Evolutionary conservation across 2,888 invertebrate species (phyloP).

Genomic region (Caradrina clavipalpis): DNA sequence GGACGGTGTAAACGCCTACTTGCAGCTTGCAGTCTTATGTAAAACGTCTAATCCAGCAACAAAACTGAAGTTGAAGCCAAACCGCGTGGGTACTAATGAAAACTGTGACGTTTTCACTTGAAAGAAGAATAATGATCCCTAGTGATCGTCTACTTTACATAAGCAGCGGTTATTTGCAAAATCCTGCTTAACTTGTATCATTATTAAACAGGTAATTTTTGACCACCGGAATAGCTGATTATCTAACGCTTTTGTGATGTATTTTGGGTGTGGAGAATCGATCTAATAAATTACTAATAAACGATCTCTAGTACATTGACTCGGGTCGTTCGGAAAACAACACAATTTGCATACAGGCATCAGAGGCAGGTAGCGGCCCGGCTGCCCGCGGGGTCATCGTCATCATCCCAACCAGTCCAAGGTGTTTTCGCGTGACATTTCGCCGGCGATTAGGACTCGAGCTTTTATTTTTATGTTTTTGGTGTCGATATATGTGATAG

Average conservation of each 20-base stretch:
- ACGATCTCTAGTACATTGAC: slow-evolving; percentile 84
- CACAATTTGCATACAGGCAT: slow-evolving; percentile 86
- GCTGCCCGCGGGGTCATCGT: slow-evolving; percentile 84
- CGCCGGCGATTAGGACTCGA: slow-evolving; percentile 78
- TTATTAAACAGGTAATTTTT: slow-evolving; percentile 52
- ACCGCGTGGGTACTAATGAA: neutral
- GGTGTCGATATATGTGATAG: slow-evolving; percentile 53
- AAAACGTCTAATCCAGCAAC: neutral
- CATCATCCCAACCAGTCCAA: slow-evolving; percentile 83
- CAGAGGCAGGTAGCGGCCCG: slow-evolving; percentile 83
- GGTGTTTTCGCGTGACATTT: slow-evolving; percentile 85
- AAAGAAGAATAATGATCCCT: slow-evolving; percentile 4
- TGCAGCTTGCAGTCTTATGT: neutral
- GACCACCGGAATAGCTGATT: slow-evolving; percentile 55
- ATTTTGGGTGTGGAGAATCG: slow-evolving; percentile 69
- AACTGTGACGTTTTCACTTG: neutral
- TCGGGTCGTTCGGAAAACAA: slow-evolving; percentile 80
- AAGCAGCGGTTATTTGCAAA: slow-evolving; percentile 38
- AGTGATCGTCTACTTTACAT: slow-evolving; percentile 29
- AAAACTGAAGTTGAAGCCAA: neutral
- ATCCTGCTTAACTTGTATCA: slow-evolving; percentile 55
- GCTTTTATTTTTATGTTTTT: slow-evolving; percentile 70
- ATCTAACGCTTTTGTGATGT: slow-evolving; percentile 54
- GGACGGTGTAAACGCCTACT: neutral
- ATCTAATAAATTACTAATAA: slow-evolving; percentile 85